A percentile compares a stretch with the other conserved stretches of the same genome.
Evolutionary conservation across 2,888 invertebrate genomes (phyloP).

Genomic region (Thymelicus sylvestris): DNA sequence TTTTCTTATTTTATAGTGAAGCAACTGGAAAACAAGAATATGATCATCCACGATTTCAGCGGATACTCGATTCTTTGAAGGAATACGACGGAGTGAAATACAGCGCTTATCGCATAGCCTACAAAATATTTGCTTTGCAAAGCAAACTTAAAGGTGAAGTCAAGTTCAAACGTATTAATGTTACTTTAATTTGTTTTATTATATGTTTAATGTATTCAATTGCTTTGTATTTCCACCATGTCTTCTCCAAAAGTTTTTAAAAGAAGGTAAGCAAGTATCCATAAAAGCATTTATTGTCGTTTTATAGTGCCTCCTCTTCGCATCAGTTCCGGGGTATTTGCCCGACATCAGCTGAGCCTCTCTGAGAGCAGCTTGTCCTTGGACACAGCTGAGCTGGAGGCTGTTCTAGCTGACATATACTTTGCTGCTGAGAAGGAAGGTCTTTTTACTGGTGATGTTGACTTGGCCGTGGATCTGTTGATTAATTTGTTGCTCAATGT

Average conservation of each 20-base stretch:
- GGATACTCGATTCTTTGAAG: slow-evolving; percentile 83
- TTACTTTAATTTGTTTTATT: neutral
- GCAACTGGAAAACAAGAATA: slow-evolving; percentile 77
- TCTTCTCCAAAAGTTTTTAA: too few relatives aligned
- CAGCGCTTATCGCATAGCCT: slow-evolving; percentile 90
- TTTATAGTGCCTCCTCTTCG: slow-evolving; percentile 77
- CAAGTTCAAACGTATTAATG: neutral
- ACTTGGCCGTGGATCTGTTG: slow-evolving; percentile 86
- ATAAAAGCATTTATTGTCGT: too few relatives aligned
- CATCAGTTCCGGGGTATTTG: slow-evolving; percentile 88
- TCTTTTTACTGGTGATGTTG: slow-evolving; percentile 85
- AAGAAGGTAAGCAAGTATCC: too few relatives aligned
- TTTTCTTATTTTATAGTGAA: slow-evolving; percentile 63
- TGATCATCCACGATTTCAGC: slow-evolving; percentile 86
- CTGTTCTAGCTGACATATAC: slow-evolving; percentile 89
- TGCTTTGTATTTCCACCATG: too few relatives aligned
- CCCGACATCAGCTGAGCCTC: slow-evolving; percentile 88
- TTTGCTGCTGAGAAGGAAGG: slow-evolving; percentile 89
- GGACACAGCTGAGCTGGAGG: slow-evolving; percentile 88
- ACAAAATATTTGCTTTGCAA: slow-evolving; percentile 84
- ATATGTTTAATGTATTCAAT: neutral
- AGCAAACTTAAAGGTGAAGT: slow-evolving; percentile 85
- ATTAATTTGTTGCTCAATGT: slow-evolving; percentile 87
- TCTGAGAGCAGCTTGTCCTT: slow-evolving; percentile 88
- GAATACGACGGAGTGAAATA: slow-evolving; percentile 89